phyloP scores from a whole-genome alignment of 2,888 invertebrate species.

The Adelognathus sp. region DNA sequence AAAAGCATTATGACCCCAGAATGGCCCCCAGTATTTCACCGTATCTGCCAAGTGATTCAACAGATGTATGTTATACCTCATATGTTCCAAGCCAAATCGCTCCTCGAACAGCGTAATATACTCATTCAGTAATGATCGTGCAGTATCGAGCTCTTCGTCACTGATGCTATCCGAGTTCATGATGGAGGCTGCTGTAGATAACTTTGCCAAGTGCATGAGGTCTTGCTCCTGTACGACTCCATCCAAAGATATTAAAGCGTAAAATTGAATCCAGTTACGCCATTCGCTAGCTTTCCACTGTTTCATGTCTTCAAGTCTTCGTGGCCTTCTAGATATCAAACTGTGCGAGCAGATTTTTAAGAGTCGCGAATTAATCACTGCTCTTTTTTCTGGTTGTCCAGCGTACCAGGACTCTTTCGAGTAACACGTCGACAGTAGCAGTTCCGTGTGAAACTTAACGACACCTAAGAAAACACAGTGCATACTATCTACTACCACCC shows the following conservation, averaged over 20 bases:
- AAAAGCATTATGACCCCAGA: too few species aligned
- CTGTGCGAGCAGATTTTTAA: not conserved
- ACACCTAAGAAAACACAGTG: constrained; percentile 15
- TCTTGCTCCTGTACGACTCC: not conserved
- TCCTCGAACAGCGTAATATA: not conserved
- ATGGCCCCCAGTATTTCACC: too few species aligned
- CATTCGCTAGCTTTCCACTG: constrained; percentile 26
- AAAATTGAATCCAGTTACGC: constrained; percentile 22
- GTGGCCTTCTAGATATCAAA: not conserved
- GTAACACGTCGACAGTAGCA: not conserved
- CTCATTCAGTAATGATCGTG: not conserved
- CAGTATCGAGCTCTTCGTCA: not conserved
- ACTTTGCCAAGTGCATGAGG: not conserved
- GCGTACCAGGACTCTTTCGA: not conserved
- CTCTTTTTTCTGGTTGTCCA: not conserved
- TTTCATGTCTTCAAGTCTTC: not conserved
- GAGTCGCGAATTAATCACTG: not conserved
- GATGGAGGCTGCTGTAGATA: not conserved
- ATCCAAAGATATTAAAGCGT: not conserved
- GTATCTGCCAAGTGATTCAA: constrained; percentile 2
- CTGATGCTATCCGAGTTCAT: not conserved
- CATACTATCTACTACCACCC: constrained; percentile 15
- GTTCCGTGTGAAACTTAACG: not conserved
- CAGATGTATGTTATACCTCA: constrained; percentile 5
- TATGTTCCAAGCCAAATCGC: not conserved